Evolutionary conservation across 2,888 invertebrate species (phyloP), one percentile per base, ranked within the genome.

Genomic region (Resseliella maxima): DNA sequence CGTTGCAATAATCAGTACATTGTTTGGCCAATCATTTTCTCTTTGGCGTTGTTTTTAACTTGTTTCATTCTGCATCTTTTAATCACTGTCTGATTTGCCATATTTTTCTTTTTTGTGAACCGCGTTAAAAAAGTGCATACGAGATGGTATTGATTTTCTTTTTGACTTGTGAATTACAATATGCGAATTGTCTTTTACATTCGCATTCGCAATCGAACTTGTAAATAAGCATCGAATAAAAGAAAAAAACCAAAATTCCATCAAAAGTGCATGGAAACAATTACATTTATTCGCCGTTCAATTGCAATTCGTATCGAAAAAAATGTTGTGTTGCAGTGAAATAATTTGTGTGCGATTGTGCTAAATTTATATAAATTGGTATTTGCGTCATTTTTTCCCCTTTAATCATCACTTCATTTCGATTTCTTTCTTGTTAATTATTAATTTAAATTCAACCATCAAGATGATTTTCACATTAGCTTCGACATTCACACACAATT

Each of bases 1-100:
- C 38, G 83, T 83, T 83, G 35, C 72, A 72, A 72, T 72, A 72
- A 72, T 72, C 72, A 72, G 72, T 72, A 72, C 35, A 83, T 83
- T 83, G 83, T 83, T 83, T 83, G 38, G 83, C 83, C 83, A 83
- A 38, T 83, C 72, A 72, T 72, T 72, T 72, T 72, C 72, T 50
- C 50, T 50, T 41, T 18, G 72, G 72, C 72, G 31, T 72, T 72
- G 31, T 31, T 72, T 31, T 72, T 31, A 5, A 12, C 31, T 31
- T 1, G 46, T 18, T n/a, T 72, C 72, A 31, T 72, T 72, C 72
- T n/a, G 72, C 72, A 31, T 72, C 72, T 72, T 72, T 72, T 72
- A 72, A 72, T 72, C 72, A 72, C 72, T n/a, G n/a, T 72, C 72
- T 31, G 12, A 72, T 72, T n/a, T 59, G 59, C 59, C 59, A 59